Evolutionary conservation across 2,888 invertebrate species (phyloP), one percentile per base, ranked within the genome.

Genomic region (Hypomecis punctinalis): DNA sequence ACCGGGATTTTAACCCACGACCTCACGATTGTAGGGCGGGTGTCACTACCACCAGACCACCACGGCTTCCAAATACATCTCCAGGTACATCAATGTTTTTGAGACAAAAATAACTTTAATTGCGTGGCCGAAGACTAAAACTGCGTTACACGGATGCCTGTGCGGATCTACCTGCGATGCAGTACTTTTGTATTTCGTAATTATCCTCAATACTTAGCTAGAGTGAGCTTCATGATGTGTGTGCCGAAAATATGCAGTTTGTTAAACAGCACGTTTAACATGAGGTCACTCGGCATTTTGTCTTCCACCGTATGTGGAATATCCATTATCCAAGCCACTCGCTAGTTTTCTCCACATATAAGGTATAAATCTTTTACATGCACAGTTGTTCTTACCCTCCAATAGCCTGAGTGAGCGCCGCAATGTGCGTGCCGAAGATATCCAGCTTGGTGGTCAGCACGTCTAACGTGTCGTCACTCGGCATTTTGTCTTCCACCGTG

Each of bases 301-400:
- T 90, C 90, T 46, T 90, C 90, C 33, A 91, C 66, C 8, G 67
- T 80, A 77, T 91, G 90, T 0, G 78, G 63, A 0, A 92, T n/a
- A n/a, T n/a, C n/a, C n/a, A n/a, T n/a, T 73, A 11, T 85, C 87
- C 52, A 90, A 61, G 0, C 77, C 80, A 0, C 79, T 68, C 0
- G 85, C 77, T 54, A 92, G 47, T 69, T 91, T n/a, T n/a, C n/a
- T n/a, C n/a, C n/a, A n/a, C n/a, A n/a, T n/a, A n/a, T 37, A 37
- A 6, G 7, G n/a, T 23, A 23, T 8, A 13, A 23, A 6, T 36
- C 6, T 10, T 35, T 49, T 37, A 36, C 37, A 11, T 37, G 11
- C 49, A 51, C 91, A 42, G 90, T n/a, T n/a, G n/a, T n/a, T 23
- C 79, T 70, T 43, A 90, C 91, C 84, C 83, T 45, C 83, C 75